Percentiles rank a stretch among this genome's conserved stretches.
phyloP scores from a whole-genome alignment of 2,888 invertebrate species.

The Ennomos erosarius region DNA sequence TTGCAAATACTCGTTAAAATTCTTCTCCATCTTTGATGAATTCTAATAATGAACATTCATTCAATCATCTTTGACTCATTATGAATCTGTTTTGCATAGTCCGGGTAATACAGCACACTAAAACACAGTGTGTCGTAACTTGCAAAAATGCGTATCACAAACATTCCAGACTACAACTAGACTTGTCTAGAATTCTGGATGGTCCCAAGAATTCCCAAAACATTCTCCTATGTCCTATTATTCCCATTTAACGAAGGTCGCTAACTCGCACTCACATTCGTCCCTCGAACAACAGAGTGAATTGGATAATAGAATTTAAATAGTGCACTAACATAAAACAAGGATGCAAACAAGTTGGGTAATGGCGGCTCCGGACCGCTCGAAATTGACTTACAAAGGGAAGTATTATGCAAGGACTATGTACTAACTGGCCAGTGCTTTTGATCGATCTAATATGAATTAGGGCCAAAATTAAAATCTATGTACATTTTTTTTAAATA shows the following conservation, averaged over 20 bases:
- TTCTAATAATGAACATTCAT: too few species aligned
- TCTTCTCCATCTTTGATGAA: too few species aligned
- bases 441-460: not conserved
- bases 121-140: not conserved
- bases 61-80: too few species aligned
- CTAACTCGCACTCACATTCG: slow-evolving; percentile 23
- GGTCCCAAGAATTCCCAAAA: slow-evolving; percentile 1
- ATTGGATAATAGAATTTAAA: slow-evolving; percentile 42
- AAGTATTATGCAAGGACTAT: slow-evolving; percentile 42
- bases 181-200: not conserved
- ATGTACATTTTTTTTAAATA: too few species aligned
- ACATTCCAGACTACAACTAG: not conserved
- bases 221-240: not conserved
- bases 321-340: slow-evolving; percentile 49
- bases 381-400: slow-evolving; percentile 56
- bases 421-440: slow-evolving; percentile 4
- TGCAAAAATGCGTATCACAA: not conserved
- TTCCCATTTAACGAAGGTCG: slow-evolving; percentile 17
- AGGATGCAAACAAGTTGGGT: slow-evolving; percentile 53
- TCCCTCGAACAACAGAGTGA: slow-evolving; percentile 26
- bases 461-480: too few species aligned
- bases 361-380: slow-evolving; percentile 45
- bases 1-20: too few species aligned
- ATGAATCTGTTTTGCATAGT: too few species aligned
- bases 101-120: too few species aligned